Conservation (phyloP, 2,888 invertebrate genomes). For the Cheilosia soror region DNA sequence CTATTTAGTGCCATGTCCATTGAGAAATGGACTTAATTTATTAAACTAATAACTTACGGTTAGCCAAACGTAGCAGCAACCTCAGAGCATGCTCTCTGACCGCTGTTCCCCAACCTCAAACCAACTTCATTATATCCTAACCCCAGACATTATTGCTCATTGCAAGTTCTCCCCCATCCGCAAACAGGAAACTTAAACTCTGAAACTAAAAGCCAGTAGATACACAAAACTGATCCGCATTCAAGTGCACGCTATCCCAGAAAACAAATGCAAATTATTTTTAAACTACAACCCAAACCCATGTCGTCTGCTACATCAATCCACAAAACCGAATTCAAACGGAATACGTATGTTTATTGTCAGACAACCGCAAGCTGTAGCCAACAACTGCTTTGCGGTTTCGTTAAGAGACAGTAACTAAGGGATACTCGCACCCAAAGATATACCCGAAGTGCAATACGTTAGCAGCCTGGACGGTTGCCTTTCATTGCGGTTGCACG, state of each 20-base stretch:
- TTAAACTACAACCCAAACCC: background rate
- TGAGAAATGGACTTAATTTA: background rate
- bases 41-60: conserved; percentile 35
- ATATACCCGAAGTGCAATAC: conserved; percentile 6
- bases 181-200: conserved; percentile 22
- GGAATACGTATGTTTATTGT: conserved; percentile 71
- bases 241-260: conserved; percentile 44
- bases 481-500: conserved; percentile 53
- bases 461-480: conserved; percentile 23
- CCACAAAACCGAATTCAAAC: conserved; percentile 65
- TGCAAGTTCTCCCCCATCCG: background rate
- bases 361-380: conserved; percentile 68
- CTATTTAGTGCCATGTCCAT: background rate
- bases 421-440: conserved; percentile 10
- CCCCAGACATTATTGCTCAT: conserved; percentile 8
- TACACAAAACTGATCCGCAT: conserved; percentile 29
- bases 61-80: conserved; percentile 24
- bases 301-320: conserved; percentile 23
- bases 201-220: background rate
- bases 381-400: conserved; percentile 72
- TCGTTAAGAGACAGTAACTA: conserved; percentile 63
- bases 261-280: conserved; percentile 45
- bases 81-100: conserved; percentile 43
- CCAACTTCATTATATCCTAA: conserved; percentile 50
- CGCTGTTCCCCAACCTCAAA: conserved; percentile 13